Evolutionary conservation across 2,888 invertebrate species (phyloP), one percentile per base, ranked within the genome.

Genomic region (Silvanus unidentatus): DNA sequence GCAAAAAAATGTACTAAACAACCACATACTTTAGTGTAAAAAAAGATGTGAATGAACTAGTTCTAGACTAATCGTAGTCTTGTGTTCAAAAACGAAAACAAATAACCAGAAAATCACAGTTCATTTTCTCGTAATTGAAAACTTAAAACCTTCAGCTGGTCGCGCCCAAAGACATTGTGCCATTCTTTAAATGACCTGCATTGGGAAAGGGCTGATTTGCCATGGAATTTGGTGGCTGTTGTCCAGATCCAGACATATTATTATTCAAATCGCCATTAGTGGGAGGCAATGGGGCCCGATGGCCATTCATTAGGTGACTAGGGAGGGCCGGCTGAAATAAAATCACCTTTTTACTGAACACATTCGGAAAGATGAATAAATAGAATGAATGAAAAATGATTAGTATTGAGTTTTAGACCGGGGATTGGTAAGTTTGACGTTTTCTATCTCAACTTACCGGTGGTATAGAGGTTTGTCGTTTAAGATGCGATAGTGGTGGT

Each of bases 401-500:
- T n/a, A n/a, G n/a, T n/a, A n/a, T n/a, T 22, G 22, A 22, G 22
- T 22, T n/a, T n/a, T n/a, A 22, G 8, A 22, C 22, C 22, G 8
- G 4, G 8, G 8, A 22, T 22, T 22, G 22, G 22, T 22, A 22
- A 22, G 22, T 22, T 5, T 22, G n/a, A n/a, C 22, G 8, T 22
- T 12, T 32, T 32, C n/a, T 12, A 5, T 5, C n/a, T n/a, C 11
- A 32, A 62, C 74, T 76, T 74, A 80, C 80, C 71, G 79, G 79
- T 39, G 80, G 80, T 27, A 81, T 79, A 71, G 52, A 79, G 22
- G 82, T 80, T 69, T 86, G 86, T 53, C 86, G 74, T 68, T 86
- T 86, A 45, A 86, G 77, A 63, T 90, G 89, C 37, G 89, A 85
- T 47, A 91, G 76, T 49, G 87, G 86, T 36, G 80, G 85, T 47